These are phyloP conservation scores for Oxyruncus cristatus DNA, from an alignment of 2,113 vertebrate genomes.

Conservation along the genomic window DNA sequence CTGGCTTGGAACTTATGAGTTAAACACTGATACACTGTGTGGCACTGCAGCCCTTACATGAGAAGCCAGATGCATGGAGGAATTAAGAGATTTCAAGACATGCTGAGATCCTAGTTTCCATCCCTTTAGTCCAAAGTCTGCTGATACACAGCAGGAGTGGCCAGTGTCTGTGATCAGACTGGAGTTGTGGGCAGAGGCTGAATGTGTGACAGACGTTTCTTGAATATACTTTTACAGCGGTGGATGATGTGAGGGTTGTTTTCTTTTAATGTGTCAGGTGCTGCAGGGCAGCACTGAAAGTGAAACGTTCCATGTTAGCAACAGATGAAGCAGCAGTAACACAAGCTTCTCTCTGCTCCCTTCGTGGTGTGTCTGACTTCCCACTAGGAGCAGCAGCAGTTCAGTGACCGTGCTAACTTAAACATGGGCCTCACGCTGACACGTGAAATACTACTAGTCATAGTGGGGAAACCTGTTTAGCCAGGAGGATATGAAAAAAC, in stretches of 20 bases:
- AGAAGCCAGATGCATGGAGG: background rate
- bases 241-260: background rate
- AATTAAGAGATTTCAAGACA: background rate
- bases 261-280: background rate
- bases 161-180: background rate
- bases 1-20: background rate
- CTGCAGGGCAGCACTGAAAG: background rate
- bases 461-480: constrained; percentile 44
- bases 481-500: background rate
- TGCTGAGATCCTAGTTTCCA: background rate
- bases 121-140: background rate
- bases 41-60: background rate
- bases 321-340: background rate
- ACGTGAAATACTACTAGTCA: background rate
- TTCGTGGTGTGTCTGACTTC: background rate
- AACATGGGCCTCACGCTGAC: background rate
- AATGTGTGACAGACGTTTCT: background rate
- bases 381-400: background rate
- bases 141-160: background rate
- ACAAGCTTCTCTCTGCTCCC: background rate
- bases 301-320: background rate
- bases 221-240: background rate
- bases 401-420: background rate
- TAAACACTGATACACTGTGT: background rate
- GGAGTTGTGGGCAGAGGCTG: background rate